Percentiles rank a stretch among this genome's conserved stretches.
Evolutionary conservation across 2,888 invertebrate species (phyloP).

Genomic region (Spicauda simplicius): DNA sequence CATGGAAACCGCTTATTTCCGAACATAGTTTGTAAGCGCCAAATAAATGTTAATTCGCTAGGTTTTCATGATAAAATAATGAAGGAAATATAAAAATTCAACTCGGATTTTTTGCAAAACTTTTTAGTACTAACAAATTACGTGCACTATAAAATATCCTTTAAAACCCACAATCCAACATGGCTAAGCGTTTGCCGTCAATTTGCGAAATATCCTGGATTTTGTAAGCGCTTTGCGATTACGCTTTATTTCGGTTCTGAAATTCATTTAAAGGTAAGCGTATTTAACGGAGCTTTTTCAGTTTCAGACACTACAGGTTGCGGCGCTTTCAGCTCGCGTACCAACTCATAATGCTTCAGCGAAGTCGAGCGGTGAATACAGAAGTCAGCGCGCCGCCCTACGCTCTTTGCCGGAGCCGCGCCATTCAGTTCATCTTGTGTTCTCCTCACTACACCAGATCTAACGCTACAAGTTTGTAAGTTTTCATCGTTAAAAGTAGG

Average conservation of each 20-base stretch:
- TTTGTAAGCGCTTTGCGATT: slow-evolving; percentile 24
- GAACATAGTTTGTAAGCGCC: too few relatives aligned
- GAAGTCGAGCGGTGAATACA: not conserved
- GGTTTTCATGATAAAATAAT: not conserved
- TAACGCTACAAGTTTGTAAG: not conserved
- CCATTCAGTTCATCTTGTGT: not conserved
- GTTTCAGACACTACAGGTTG: slow-evolving; percentile 12
- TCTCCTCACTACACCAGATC: not conserved
- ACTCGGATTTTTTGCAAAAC: not conserved
- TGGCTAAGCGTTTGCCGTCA: slow-evolving; percentile 20
- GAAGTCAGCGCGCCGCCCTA: not conserved
- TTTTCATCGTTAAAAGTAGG: not conserved
- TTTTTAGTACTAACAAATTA: slow-evolving; percentile 8
- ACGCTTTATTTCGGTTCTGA: slow-evolving; percentile 26
- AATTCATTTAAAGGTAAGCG: slow-evolving; percentile 24
- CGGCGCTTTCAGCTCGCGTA: slow-evolving; percentile 9
- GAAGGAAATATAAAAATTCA: not conserved
- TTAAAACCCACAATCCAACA: slow-evolving; percentile 14
- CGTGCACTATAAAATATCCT: slow-evolving; percentile 23
- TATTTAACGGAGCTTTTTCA: slow-evolving; percentile 11
- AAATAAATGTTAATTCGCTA: too few relatives aligned
- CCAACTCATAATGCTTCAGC: slow-evolving; percentile 1
- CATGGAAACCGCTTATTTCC: too few relatives aligned
- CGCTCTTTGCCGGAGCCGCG: not conserved
- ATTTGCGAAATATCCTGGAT: slow-evolving; percentile 32